phyloP scores from a whole-genome alignment of 1,140 invertebrate genomes.

The Drosophila arizonae region DNA sequence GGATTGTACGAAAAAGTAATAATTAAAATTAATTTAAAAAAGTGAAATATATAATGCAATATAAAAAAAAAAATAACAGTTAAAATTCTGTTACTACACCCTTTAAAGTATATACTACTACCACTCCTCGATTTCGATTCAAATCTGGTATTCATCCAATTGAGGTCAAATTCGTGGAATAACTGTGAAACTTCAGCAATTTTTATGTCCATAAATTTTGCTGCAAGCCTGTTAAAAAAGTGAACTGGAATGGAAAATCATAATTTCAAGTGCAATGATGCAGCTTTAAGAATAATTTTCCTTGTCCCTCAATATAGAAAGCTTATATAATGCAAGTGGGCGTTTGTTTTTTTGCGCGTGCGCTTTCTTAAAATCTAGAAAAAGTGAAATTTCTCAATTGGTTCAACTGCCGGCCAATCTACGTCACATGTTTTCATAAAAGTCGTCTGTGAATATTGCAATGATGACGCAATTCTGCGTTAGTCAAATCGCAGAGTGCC shows the following conservation, averaged over 20 bases:
- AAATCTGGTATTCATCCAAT: conserved; percentile 17
- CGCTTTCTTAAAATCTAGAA: conserved; percentile 31
- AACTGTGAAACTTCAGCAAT: conserved; percentile 25
- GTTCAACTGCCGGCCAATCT: conserved; percentile 21
- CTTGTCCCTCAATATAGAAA: conserved; percentile 24
- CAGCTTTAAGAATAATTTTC: conserved; percentile 28
- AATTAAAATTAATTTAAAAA: neutral
- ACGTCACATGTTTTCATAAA: conserved; percentile 54
- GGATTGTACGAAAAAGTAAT: conserved; percentile 39
- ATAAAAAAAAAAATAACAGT: neutral
- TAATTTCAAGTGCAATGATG: conserved; percentile 22
- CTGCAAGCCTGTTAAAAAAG: conserved; percentile 1
- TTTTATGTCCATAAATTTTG: conserved; percentile 3
- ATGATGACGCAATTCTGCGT: conserved; percentile 67
- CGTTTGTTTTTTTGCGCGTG: conserved; percentile 41
- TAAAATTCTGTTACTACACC: neutral
- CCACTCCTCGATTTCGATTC: neutral
- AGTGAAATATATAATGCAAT: conserved; percentile 3
- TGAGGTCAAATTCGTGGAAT: conserved; percentile 52
- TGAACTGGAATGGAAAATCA: neutral
- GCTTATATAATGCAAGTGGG: conserved; percentile 59
- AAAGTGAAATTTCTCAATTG: conserved; percentile 41
- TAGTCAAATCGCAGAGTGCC: conserved; percentile 35
- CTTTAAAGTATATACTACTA: neutral
- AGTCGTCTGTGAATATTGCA: conserved; percentile 37